Evolutionary conservation across 2,888 invertebrate species (phyloP), one percentile per base, ranked within the genome.

Genomic region (Mellilla xanthometata): DNA sequence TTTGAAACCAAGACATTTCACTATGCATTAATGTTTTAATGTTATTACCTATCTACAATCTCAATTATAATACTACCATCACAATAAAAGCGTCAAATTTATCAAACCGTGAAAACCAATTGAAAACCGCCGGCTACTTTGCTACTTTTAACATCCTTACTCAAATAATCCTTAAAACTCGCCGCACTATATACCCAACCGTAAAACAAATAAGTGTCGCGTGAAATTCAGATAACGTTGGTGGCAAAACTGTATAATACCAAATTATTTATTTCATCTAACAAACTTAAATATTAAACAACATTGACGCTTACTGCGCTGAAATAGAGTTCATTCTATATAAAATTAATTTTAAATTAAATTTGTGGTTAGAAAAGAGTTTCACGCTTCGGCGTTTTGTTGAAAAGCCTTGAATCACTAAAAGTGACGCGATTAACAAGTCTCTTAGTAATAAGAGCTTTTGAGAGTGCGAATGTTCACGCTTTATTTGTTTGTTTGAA

Each of bases 121-220:
- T 70, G 62, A 58, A 56, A 50, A 44, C 56, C 63, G 65, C 68
- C 76, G 76, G 76, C 72, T 72, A 58, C 58, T 78, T 75, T 79
- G 82, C 2, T 12, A 12, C 19, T 2, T 85, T 81, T 87, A 81
- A 85, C 82, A 72, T 68, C 72, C 72, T 5, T 9, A 15, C 6
- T 19, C 15, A 31, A 31, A 7, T 12, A 29, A 3, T 6, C 12
- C 19, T 19, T 10, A 5, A 2, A 10, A 6, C 48, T 55, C 49
- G 55, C 52, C 56, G 58, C 49, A 57, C 64, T 74, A 77, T 82
- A 71, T 81, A 67, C 59, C 56, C 51, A 60, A 60, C 65, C 76
- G 72, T 76, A 79, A 84, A 77, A 86, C 85, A 84, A 84, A 85
- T 64, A 81, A 76, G 57, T 81, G 72, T 81, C 68, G 73, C 83